Base-by-base conservation (phyloP, 2,888 invertebrate species). In the Hyppa rectilinea region DNA sequence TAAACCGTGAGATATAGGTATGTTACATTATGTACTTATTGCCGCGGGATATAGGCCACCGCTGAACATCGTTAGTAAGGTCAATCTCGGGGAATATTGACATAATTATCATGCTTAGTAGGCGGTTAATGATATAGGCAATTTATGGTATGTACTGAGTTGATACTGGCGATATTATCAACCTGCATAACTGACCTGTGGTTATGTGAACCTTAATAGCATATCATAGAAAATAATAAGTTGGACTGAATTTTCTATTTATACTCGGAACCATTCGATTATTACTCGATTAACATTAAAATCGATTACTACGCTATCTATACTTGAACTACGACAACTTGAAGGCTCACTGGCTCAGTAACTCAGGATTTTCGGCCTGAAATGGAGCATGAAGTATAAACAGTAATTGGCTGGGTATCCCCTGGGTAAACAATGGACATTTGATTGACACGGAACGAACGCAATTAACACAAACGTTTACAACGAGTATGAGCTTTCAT, bases 361-460 rank as follows among this genome's bases (percentile, higher is more conserved):
- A 47, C 50, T 56, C n/a, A 17, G 45, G 45, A 56, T 81, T 75
- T 55, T 50, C n/a, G 26, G 38, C 23, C 23, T 75, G 34, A 63
- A 58, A 40, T 10, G 29, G 59, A 76, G 40, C 45, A 52, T 50
- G 56, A 63, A 81, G 63, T 60, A 72, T 52, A 55, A 29, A 40
- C 47, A 55, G 59, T 77, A 77, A 80, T 64, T 59, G 53, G 34
- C 17, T 1, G 47, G 38, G 38, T 38, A 52, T 83, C 68, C 62
- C 83, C 43, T 34, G 60, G 60, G 80, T 4, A 50, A 55, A 59
- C 64, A 73, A 29, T 45, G 56, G 61, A 59, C 74, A 70, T 61
- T 53, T 83, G 76, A 80, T 75, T 83, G 75, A 83, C 80, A 80
- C 52, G 65, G 64, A 79, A 72, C 75, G 68, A 63, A 66, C 43